A percentile compares a stretch with the other conserved stretches of the same genome.
phyloP scores from a whole-genome alignment of 2,113 vertebrate genomes.

The Thalassoma bifasciatum region DNA sequence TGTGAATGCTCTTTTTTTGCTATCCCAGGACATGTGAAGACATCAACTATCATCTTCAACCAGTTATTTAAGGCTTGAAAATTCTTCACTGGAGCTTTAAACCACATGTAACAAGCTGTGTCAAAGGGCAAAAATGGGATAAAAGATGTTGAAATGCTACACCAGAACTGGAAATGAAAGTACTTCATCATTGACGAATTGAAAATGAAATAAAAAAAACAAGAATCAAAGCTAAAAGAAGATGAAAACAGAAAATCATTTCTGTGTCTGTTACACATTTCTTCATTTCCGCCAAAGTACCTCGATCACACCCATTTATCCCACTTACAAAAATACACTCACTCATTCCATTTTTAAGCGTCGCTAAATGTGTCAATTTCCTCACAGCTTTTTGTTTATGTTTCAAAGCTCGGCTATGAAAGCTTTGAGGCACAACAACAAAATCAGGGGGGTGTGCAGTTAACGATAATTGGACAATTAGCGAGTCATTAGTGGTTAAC shows the following conservation, averaged over 20 bases:
- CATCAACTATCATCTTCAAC: too few relatives aligned
- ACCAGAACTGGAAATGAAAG: neutral
- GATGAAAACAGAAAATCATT: neutral
- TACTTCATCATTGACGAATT: too few relatives aligned
- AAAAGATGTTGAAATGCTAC: neutral
- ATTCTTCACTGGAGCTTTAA: too few relatives aligned
- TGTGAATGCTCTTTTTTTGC: too few relatives aligned
- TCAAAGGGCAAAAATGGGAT: neutral
- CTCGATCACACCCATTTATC: neutral
- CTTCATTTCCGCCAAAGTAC: neutral
- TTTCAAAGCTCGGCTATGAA: neutral
- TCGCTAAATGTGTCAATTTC: fast-evolving
- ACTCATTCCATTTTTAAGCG: neutral
- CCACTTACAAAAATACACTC: neutral
- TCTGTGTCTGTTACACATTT: neutral
- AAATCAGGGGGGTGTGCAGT: conserved; percentile 10
- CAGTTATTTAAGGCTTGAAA: too few relatives aligned
- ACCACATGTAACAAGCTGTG: neutral
- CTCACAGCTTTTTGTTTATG: neutral
- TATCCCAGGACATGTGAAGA: too few relatives aligned
- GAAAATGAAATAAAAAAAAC: neutral
- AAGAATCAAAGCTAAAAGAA: neutral
- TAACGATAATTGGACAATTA: conserved; percentile 44
- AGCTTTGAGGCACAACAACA: neutral
- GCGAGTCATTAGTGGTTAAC: conserved; percentile 24